Percentiles rank a stretch among this genome's conserved stretches.
These are phyloP conservation scores for Drosophila novamexicana DNA, from an alignment of 1,140 invertebrate genomes.

Conservation along the genomic window DNA sequence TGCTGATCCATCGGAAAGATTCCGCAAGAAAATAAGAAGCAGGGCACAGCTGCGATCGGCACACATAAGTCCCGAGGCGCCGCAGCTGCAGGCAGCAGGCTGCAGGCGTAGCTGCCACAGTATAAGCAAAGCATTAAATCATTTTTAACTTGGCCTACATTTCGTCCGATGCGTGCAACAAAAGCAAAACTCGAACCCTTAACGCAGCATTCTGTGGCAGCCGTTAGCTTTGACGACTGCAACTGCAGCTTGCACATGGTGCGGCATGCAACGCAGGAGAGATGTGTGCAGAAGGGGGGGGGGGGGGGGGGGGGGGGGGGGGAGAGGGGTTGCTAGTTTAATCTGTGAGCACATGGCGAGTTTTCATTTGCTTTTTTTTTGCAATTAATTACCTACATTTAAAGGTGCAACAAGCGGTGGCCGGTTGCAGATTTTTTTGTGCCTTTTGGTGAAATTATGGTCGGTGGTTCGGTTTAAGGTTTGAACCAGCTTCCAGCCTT, in stretches of 20 bases:
- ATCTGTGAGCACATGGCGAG: too few relatives aligned
- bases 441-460: too few relatives aligned
- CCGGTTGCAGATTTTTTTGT: neutral
- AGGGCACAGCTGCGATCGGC: constrained; percentile 49
- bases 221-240: constrained; percentile 40
- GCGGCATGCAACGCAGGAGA: neutral
- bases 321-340: too few relatives aligned
- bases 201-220: constrained; percentile 4
- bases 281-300: too few relatives aligned
- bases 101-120: constrained; percentile 45
- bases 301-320: too few relatives aligned
- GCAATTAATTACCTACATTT: constrained; percentile 47
- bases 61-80: constrained; percentile 48
- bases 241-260: constrained; percentile 66
- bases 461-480: too few relatives aligned
- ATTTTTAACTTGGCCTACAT: constrained; percentile 84
- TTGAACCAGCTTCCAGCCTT: too few relatives aligned
- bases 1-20: constrained; percentile 50
- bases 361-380: too few relatives aligned
- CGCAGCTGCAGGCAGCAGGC: constrained; percentile 38
- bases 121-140: constrained; percentile 72
- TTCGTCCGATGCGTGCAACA: constrained; percentile 7
- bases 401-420: neutral
- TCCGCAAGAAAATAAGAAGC: constrained; percentile 43
- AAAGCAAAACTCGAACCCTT: constrained; percentile 50